phyloP scores from a whole-genome alignment of 2,888 invertebrate genomes.

The Athalia rosae region DNA sequence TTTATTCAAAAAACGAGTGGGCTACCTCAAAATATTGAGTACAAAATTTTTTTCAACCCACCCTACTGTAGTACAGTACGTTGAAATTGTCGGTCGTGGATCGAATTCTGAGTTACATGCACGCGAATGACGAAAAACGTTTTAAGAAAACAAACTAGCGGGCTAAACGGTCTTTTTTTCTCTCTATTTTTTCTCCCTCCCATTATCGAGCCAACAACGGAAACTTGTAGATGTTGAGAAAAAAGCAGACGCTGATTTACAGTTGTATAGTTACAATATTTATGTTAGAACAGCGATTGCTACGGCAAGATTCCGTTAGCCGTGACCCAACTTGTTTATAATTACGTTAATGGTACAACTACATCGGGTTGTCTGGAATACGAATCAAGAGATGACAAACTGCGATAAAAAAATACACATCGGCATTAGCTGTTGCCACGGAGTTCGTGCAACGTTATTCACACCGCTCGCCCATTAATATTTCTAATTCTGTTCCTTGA shows the following conservation, averaged over 20 bases:
- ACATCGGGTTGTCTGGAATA: slow-evolving; percentile 5
- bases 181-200: background rate
- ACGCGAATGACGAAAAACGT: background rate
- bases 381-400: slow-evolving; percentile 30
- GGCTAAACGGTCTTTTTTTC: slow-evolving; percentile 8
- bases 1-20: too few relatives aligned
- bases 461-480: background rate
- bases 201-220: too few relatives aligned
- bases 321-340: slow-evolving; percentile 40
- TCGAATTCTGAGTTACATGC: slow-evolving; percentile 5
- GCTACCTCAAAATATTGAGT: too few relatives aligned
- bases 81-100: background rate
- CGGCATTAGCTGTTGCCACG: background rate
- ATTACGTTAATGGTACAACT: slow-evolving; percentile 30
- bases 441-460: background rate
- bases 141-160: background rate
- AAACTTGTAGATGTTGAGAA: too few relatives aligned
- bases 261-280: background rate
- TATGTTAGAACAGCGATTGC: slow-evolving; percentile 14
- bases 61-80: too few relatives aligned
- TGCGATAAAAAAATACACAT: slow-evolving; percentile 2
- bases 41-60: too few relatives aligned
- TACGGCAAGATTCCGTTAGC: slow-evolving; percentile 31
- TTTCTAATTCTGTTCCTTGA: too few relatives aligned
- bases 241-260: too few relatives aligned